phyloP scores from a whole-genome alignment of 2,113 vertebrate species.

The Ondatra zibethicus region DNA sequence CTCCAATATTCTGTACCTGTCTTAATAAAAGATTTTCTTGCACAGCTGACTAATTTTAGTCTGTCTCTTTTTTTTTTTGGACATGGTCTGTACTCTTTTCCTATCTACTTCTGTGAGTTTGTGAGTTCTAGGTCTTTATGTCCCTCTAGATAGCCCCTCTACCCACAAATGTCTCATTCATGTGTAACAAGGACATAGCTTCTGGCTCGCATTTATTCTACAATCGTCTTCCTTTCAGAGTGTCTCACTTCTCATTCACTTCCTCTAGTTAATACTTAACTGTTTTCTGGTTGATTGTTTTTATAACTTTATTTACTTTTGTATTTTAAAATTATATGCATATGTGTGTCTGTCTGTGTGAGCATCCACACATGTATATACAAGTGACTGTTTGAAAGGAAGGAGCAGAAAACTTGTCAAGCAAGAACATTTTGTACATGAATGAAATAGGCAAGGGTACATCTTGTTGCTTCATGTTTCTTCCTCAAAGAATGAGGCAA shows the following conservation, averaged over 20 bases:
- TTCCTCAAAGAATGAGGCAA: not conserved
- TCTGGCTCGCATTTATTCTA: not conserved
- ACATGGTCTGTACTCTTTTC: not conserved
- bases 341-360: not conserved
- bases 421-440: not conserved
- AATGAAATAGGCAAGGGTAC: not conserved
- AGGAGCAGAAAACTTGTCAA: not conserved
- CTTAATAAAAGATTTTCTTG: not conserved
- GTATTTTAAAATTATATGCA: not conserved
- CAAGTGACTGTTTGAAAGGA: not conserved
- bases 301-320: not conserved
- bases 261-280: not conserved
- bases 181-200: not conserved
- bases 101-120: not conserved
- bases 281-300: not conserved
- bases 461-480: not conserved
- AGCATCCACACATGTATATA: not conserved
- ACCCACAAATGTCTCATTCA: not conserved
- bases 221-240: not conserved
- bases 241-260: not conserved
- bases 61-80: not conserved
- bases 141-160: not conserved
- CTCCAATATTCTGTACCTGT: not conserved
- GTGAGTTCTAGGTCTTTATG: not conserved
- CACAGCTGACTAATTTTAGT: not conserved